Evolutionary conservation across 2,888 invertebrate genomes (phyloP).

Genomic region (Sinopyrophorus schimmeli): DNA sequence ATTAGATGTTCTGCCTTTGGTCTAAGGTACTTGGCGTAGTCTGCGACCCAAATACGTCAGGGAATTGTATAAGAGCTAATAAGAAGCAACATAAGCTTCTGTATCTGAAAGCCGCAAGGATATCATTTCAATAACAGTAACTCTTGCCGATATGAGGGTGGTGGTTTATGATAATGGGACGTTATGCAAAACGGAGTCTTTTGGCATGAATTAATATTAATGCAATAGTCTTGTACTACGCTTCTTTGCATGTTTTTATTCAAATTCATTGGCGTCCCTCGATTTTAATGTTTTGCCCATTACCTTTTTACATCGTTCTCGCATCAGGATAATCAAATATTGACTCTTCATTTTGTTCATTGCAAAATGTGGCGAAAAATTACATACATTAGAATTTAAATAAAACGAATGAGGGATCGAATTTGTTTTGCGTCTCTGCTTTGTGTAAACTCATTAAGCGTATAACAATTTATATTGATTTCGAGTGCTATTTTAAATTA

Average conservation of each 20-base stretch:
- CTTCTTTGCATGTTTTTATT: background rate
- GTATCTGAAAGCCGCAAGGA: conserved; percentile 17
- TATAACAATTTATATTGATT: too few species aligned
- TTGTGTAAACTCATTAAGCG: too few species aligned
- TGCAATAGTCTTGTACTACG: background rate
- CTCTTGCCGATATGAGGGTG: conserved; percentile 9
- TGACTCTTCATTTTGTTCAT: too few species aligned
- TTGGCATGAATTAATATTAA: conserved; percentile 17
- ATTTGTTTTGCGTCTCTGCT: too few species aligned
- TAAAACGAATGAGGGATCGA: too few species aligned
- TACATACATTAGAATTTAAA: too few species aligned
- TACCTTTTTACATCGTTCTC: background rate
- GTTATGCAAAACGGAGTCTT: conserved; percentile 14
- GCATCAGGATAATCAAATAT: too few species aligned
- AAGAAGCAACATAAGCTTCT: conserved; percentile 17
- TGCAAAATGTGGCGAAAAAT: too few species aligned
- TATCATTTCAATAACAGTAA: conserved; percentile 18
- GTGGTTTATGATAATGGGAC: conserved; percentile 18
- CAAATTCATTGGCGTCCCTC: too few species aligned
- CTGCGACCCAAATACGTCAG: conserved; percentile 13
- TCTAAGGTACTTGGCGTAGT: background rate
- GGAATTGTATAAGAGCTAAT: conserved; percentile 13
- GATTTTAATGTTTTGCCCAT: background rate
- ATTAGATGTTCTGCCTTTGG: conserved; percentile 1
- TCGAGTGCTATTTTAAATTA: too few species aligned